A percentile compares a stretch with the other conserved stretches of the same genome.
Conservation (phyloP, 2,797 vertebrate genomes). For the Erethizon dorsatum region DNA sequence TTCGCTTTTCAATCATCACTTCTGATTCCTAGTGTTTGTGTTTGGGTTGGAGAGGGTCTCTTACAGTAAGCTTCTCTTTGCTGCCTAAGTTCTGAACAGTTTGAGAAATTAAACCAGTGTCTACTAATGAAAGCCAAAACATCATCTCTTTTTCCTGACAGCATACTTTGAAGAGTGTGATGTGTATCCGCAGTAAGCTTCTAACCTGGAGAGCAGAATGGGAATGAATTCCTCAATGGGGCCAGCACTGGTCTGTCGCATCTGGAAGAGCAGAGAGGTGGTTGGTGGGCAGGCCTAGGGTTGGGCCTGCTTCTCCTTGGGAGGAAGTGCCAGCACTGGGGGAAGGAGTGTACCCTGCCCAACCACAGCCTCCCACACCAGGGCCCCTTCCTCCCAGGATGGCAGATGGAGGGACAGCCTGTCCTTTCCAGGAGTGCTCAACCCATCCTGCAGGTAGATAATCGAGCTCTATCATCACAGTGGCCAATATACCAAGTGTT, state of each 20-base stretch:
- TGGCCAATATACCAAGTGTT: not conserved
- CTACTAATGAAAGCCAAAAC: not conserved
- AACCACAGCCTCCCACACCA: not conserved
- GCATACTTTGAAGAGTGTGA: not conserved
- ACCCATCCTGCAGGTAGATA: not conserved
- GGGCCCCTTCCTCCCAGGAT: not conserved
- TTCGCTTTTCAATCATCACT: not conserved
- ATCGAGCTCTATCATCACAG: too few species aligned
- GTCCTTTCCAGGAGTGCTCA: not conserved
- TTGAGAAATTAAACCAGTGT: not conserved
- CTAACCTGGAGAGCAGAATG: not conserved
- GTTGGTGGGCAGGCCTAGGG: too few species aligned
- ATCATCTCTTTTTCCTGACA: not conserved
- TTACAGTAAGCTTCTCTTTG: not conserved
- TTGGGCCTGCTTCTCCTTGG: not conserved
- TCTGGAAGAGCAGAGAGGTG: not conserved
- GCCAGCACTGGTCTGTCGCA: accelerated
- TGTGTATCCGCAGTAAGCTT: not conserved
- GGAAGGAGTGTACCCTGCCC: too few species aligned
- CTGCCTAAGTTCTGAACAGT: not conserved
- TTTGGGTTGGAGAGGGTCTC: not conserved
- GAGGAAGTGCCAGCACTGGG: not conserved
- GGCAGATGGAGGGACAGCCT: not conserved
- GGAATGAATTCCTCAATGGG: not conserved
- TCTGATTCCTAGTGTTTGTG: not conserved